Percentiles rank a stretch among this genome's conserved stretches.
Conservation (phyloP, 2,888 invertebrate species). For the Neoaliturus tenellus region DNA sequence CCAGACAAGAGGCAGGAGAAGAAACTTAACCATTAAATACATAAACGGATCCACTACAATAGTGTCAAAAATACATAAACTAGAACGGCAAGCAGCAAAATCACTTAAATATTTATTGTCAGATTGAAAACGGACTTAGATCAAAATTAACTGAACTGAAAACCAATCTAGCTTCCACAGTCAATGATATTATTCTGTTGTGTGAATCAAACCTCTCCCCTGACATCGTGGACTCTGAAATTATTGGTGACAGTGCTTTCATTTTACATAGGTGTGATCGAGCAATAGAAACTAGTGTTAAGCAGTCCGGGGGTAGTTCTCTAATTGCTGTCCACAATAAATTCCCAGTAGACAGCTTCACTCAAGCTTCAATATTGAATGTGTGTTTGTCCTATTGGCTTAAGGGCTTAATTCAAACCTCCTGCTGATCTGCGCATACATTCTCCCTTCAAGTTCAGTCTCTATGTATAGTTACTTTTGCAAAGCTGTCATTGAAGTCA, state of each 20-base stretch:
- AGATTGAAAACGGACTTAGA: slow-evolving; percentile 20
- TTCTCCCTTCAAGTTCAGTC: background rate
- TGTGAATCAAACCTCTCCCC: slow-evolving; percentile 36
- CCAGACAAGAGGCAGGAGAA: slow-evolving; percentile 8
- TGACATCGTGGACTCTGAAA: background rate
- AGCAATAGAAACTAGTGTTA: background rate
- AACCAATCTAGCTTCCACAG: background rate
- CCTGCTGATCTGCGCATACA: background rate
- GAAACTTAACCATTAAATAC: background rate
- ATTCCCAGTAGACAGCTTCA: background rate
- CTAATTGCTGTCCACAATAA: slow-evolving; percentile 1
- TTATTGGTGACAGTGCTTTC: slow-evolving; percentile 2
- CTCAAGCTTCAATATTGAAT: background rate
- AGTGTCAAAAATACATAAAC: background rate
- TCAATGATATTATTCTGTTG: background rate
- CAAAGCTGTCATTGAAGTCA: background rate
- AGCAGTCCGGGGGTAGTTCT: slow-evolving; percentile 22
- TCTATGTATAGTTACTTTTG: background rate
- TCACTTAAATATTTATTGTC: slow-evolving; percentile 6
- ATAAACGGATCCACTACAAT: slow-evolving; percentile 10
- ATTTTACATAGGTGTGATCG: background rate
- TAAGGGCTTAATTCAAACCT: background rate
- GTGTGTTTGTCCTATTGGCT: background rate
- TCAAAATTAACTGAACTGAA: slow-evolving; percentile 12
- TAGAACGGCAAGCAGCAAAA: slow-evolving; percentile 3